A percentile compares a stretch with the other conserved stretches of the same genome.
These are phyloP conservation scores for Globodera ellingtonae DNA, from an alignment of 1,140 invertebrate species.

Conservation along the genomic window DNA sequence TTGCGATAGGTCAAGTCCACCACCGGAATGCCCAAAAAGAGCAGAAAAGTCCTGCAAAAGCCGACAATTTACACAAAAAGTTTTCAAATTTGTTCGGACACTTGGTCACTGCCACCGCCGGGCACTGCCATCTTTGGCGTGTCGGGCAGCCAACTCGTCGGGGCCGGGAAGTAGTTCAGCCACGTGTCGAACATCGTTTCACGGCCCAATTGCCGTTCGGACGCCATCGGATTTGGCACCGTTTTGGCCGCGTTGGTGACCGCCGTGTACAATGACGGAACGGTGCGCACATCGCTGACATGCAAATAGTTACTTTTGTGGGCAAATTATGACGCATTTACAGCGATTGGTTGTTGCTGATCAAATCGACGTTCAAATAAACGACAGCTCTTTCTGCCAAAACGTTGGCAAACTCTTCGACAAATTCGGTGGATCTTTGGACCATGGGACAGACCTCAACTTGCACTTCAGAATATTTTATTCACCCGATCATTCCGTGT, in stretches of 20 bases:
- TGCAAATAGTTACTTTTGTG: not conserved
- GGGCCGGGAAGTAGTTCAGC: constrained; percentile 32
- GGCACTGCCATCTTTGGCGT: constrained; percentile 49
- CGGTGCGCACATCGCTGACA: constrained; percentile 52
- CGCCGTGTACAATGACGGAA: constrained; percentile 53
- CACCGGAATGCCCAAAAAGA: constrained; percentile 63
- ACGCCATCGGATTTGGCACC: constrained; percentile 53
- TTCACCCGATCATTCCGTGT: constrained; percentile 53
- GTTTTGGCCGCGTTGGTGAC: constrained; percentile 54
- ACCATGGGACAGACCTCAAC: not conserved
- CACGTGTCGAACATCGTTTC: constrained; percentile 63
- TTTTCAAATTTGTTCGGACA: not conserved
- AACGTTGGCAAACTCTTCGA: constrained; percentile 56
- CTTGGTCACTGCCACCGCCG: constrained; percentile 66
- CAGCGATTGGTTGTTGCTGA: constrained; percentile 54
- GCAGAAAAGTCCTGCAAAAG: constrained; percentile 62
- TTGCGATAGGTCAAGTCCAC: constrained; percentile 59
- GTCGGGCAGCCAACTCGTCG: constrained; percentile 28
- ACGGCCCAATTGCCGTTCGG: constrained; percentile 49
- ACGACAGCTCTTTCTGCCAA: constrained; percentile 54
- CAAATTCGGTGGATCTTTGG: constrained; percentile 64
- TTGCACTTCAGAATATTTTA: not conserved
- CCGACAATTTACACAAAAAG: not conserved
- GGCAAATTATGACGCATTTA: constrained; percentile 20
- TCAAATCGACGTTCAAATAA: constrained; percentile 61